These are phyloP conservation scores for Dicycla oo DNA, from an alignment of 2,888 invertebrate species.

Conservation along the genomic window DNA sequence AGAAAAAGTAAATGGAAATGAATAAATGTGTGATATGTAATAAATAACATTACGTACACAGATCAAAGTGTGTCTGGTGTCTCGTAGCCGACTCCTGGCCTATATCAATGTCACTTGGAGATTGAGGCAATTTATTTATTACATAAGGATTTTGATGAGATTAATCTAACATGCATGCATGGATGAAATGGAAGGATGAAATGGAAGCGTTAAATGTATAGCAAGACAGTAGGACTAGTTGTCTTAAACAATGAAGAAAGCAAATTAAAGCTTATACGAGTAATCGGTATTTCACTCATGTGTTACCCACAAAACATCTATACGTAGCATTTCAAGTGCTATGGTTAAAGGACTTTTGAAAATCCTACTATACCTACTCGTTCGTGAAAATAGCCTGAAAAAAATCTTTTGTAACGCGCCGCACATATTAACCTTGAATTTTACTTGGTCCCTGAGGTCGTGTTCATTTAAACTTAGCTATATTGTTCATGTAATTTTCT, in stretches of 20 bases:
- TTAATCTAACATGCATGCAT: conserved; percentile 65
- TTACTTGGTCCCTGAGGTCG: conserved; percentile 35
- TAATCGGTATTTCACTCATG: conserved; percentile 6
- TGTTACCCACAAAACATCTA: no score
- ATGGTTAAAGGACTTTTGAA: conserved; percentile 41
- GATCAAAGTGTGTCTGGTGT: conserved; percentile 75
- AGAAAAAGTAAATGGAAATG: conserved; percentile 32
- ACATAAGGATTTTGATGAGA: conserved; percentile 58
- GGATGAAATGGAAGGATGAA: conserved; percentile 40
- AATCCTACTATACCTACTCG: conserved; percentile 32
- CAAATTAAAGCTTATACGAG: conserved; percentile 5
- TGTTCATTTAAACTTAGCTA: conserved; percentile 47
- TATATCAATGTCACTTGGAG: conserved; percentile 72
- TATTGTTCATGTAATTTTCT: conserved; percentile 45
- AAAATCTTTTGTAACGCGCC: conserved; percentile 57
- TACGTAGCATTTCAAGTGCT: conserved; percentile 31
- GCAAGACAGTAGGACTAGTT: conserved; percentile 6
- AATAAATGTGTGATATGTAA: conserved; percentile 57
- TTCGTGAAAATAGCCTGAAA: conserved; percentile 58
- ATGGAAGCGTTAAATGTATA: conserved; percentile 36
- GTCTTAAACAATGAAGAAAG: conserved; percentile 4
- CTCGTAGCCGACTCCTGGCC: conserved; percentile 70
- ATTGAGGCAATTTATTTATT: conserved; percentile 67
- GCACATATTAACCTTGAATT: conserved; percentile 58
- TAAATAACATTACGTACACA: conserved; percentile 62